phyloP scores from a whole-genome alignment of 2,113 vertebrate species.

The Benitochromis conjunctus region DNA sequence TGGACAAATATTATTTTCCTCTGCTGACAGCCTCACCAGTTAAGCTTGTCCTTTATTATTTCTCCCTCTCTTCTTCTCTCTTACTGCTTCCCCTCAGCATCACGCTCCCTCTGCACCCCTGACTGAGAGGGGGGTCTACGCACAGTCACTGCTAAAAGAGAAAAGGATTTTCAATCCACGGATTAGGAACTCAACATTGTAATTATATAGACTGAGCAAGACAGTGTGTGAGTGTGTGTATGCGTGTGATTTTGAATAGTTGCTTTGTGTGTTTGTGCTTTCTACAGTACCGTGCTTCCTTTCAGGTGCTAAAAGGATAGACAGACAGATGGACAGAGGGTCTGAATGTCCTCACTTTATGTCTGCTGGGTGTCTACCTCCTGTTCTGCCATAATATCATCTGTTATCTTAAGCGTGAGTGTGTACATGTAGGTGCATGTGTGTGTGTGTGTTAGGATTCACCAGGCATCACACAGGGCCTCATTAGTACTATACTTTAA shows the following conservation, averaged over 20 bases:
- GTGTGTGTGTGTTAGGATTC: slow-evolving; percentile 42
- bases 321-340: slow-evolving; percentile 11
- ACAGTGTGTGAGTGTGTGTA: neutral
- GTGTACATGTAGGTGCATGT: slow-evolving; percentile 20
- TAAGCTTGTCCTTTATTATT: slow-evolving; percentile 88
- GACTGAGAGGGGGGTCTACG: slow-evolving; percentile 75
- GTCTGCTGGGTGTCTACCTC: slow-evolving; percentile 41
- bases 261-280: slow-evolving; percentile 4
- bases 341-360: slow-evolving; percentile 8
- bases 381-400: slow-evolving; percentile 35
- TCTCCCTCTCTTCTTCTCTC: slow-evolving; percentile 59
- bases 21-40: slow-evolving; percentile 88
- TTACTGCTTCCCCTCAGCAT: slow-evolving; percentile 58
- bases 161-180: slow-evolving; percentile 69
- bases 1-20: slow-evolving; percentile 99
- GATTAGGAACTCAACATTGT: slow-evolving; percentile 80
- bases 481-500: slow-evolving; percentile 72
- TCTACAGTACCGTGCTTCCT: neutral
- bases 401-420: slow-evolving; percentile 36
- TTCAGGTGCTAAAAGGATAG: slow-evolving; percentile 17
- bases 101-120: slow-evolving; percentile 44
- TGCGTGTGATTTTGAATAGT: neutral
- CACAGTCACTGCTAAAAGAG: slow-evolving; percentile 51
- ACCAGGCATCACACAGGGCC: slow-evolving; percentile 63
- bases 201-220: slow-evolving; percentile 68